Conservation (phyloP, 2,113 vertebrate genomes). For the Dipodomys merriami region DNA sequence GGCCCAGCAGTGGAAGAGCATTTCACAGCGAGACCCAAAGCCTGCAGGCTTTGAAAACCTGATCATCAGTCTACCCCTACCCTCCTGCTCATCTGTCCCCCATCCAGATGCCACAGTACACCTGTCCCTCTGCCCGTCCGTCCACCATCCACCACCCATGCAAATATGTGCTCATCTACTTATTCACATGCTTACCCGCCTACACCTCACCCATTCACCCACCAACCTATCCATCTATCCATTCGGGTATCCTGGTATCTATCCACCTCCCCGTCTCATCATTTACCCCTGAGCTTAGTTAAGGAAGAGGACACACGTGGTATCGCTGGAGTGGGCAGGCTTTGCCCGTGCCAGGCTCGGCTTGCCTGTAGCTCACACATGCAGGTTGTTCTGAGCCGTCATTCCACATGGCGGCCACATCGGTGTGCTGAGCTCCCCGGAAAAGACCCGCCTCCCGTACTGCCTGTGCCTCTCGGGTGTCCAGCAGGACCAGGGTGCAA, state of each 20-base stretch:
- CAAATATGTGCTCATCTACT: not conserved
- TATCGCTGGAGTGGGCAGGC: too few species aligned
- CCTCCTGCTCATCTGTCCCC: too few species aligned
- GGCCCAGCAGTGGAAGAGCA: slow-evolving; percentile 26
- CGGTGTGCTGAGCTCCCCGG: not conserved
- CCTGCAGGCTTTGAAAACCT: not conserved
- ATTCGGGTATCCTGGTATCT: too few species aligned
- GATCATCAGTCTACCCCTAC: not conserved
- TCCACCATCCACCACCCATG: too few species aligned
- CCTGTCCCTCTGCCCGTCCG: rapidly evolving
- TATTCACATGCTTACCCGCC: too few species aligned
- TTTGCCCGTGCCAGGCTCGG: not conserved
- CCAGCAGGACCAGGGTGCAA: not conserved
- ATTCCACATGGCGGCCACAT: not conserved
- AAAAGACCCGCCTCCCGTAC: not conserved
- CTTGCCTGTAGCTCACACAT: not conserved
- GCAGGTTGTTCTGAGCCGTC: not conserved
- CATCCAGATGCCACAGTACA: too few species aligned
- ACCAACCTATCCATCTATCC: too few species aligned
- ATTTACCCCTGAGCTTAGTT: too few species aligned
- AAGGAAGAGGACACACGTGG: not conserved
- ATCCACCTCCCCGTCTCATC: rapidly evolving
- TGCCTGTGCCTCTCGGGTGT: not conserved
- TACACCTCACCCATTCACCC: too few species aligned
- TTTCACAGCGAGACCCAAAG: slow-evolving; percentile 43